Evolutionary conservation across 2,888 invertebrate species (phyloP).

Genomic region (Thereva unica): DNA sequence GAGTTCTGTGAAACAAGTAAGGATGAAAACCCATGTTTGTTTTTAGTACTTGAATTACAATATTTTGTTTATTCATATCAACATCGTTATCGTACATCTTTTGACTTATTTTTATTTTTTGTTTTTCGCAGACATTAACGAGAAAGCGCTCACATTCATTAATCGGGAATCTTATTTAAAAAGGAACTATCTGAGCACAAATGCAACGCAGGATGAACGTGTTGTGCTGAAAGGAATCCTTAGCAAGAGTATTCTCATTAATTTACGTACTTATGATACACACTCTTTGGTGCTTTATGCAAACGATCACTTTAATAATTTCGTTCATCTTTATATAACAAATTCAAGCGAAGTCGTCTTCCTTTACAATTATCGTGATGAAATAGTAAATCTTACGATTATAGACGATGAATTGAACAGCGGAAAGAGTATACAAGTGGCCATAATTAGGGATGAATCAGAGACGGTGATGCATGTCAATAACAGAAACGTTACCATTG

Average conservation of each 20-base stretch:
- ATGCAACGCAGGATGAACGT: slow-evolving; percentile 66
- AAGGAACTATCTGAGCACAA: slow-evolving; percentile 74
- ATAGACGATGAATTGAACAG: slow-evolving; percentile 74
- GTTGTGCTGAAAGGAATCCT: slow-evolving; percentile 72
- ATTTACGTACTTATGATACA: slow-evolving; percentile 83
- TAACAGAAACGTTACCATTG: slow-evolving; percentile 71
- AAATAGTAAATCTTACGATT: slow-evolving; percentile 78
- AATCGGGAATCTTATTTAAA: slow-evolving; percentile 78
- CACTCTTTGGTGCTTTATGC: slow-evolving; percentile 85
- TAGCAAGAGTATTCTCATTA: slow-evolving; percentile 80
- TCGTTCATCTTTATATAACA: slow-evolving; percentile 84
- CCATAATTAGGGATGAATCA: slow-evolving; percentile 75
- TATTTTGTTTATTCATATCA: background rate
- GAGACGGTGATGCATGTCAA: slow-evolving; percentile 82
- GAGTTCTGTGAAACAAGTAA: slow-evolving; percentile 88
- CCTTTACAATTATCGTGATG: slow-evolving; percentile 79
- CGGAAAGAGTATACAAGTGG: slow-evolving; percentile 85
- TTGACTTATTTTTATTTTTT: slow-evolving; percentile 16
- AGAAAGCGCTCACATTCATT: slow-evolving; percentile 85
- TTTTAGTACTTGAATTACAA: background rate
- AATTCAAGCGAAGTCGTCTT: slow-evolving; percentile 80
- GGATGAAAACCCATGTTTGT: slow-evolving; percentile 49
- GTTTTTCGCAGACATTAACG: slow-evolving; percentile 76
- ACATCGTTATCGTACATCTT: slow-evolving; percentile 22
- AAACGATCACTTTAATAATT: slow-evolving; percentile 91